Conservation (phyloP, 2,797 vertebrate genomes). For the Acridotheres tristis region DNA sequence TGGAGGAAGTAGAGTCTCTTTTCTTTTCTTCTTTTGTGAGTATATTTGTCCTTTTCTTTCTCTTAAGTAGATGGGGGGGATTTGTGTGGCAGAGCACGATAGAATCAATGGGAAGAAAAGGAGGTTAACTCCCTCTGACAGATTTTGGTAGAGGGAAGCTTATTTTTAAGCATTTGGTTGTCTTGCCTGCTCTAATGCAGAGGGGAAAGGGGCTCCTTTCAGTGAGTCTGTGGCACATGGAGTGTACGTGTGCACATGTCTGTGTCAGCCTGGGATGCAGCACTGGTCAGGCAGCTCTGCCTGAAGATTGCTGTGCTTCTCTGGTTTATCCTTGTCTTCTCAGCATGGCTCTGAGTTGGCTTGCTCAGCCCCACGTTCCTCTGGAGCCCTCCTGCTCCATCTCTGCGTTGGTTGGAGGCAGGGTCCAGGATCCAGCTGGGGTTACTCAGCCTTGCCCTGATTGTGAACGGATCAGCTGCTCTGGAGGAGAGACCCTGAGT, state of each 20-base stretch:
- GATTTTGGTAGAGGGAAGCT: neutral
- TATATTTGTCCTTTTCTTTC: neutral
- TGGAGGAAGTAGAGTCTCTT: neutral
- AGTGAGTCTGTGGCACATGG: neutral
- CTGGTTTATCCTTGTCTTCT: neutral
- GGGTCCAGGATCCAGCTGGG: conserved; percentile 14
- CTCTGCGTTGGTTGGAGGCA: neutral
- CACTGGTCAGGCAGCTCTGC: neutral
- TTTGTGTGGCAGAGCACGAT: neutral
- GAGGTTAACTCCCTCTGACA: neutral
- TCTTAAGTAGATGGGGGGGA: neutral
- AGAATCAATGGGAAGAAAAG: neutral
- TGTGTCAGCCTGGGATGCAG: neutral
- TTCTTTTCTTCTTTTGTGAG: neutral
- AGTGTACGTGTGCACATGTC: fast-evolving
- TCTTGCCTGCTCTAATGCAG: neutral
- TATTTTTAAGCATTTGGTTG: neutral
- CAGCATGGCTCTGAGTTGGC: neutral
- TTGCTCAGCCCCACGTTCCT: neutral
- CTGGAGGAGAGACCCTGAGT: neutral
- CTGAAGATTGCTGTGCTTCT: neutral
- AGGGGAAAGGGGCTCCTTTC: neutral
- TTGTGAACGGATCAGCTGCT: neutral
- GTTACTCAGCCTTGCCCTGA: neutral
- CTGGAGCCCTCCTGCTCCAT: neutral